Evolutionary conservation across 2,113 vertebrate species (phyloP), one percentile per base, ranked within the genome.

Genomic region (Epinephelus cyanopodus): DNA sequence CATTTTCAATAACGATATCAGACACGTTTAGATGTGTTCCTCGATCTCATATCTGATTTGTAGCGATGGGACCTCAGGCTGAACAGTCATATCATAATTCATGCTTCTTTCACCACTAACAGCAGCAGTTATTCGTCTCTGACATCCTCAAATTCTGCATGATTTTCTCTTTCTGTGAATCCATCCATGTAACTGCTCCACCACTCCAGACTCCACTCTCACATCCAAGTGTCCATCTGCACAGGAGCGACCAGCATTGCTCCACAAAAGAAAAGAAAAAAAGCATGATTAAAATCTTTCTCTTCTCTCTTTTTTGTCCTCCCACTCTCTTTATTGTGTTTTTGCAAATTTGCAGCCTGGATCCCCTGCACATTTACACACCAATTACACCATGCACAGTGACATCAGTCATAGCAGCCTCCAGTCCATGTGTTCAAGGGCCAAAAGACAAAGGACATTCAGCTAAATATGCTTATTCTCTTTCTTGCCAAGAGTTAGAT

Each of bases 181-280:
- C 45, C 82, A 67, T 73, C 82, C 74, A 77, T 87, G 82, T 84
- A 85, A 83, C 82, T 60, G 61, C 7, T 14, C 66, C 10, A 13
- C 66, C 23, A 50, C 56, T 73, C n/a, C 42, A 64, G 52, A 53
- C 12, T 74, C 50, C 56, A 48, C 21, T 53, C 17, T 67, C 77
- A 66, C 82, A 64, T 81, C 62, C 29, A 75, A 87, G 48, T 64
- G 58, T 82, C 79, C 78, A 64, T 82, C 75, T 84, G 79, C 79
- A 56, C 72, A 72, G 54, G 74, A 81, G 71, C 25, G 73, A 61
- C 54, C 84, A 57, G 19, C 62, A 47, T 25, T 13, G 58, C 29
- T 42, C 70, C 61, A 64, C 50, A 33, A 74, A 74, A 69, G 52
- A 5, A 3, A 74, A 74, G 6, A 2, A 37, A 37, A 37, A 37